These are phyloP conservation scores for Cavia aperea DNA, from an alignment of 2,113 vertebrate genomes.

Conservation along the genomic window DNA sequence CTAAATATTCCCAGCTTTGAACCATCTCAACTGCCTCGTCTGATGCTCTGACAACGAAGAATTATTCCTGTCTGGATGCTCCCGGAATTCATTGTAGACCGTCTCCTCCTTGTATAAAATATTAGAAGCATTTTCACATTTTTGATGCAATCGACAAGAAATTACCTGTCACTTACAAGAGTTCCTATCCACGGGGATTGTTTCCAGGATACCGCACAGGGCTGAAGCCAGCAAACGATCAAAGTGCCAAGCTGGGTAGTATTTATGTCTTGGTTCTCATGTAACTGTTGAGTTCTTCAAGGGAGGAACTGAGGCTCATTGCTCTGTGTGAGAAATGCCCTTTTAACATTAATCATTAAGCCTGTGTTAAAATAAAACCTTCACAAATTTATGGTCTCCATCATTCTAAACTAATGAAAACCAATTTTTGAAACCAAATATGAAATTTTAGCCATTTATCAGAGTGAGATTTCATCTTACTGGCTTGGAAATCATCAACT, in stretches of 20 bases:
- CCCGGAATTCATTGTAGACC: neutral
- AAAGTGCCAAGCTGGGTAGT: neutral
- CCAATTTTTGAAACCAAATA: slow-evolving; percentile 21
- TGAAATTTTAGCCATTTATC: neutral
- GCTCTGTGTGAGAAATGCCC: neutral
- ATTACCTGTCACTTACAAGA: neutral
- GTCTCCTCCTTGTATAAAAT: neutral
- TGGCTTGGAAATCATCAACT: neutral
- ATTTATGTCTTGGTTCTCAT: neutral
- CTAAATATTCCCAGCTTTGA: neutral
- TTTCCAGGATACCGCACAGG: neutral
- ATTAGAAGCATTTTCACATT: neutral
- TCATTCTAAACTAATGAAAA: neutral
- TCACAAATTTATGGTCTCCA: neutral
- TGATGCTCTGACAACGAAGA: neutral
- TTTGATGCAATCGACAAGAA: neutral
- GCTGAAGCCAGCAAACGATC: neutral
- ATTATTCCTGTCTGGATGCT: neutral
- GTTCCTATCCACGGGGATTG: too few species aligned
- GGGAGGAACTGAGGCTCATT: neutral
- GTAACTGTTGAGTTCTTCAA: neutral
- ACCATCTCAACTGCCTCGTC: neutral
- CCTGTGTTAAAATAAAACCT: slow-evolving; percentile 25
- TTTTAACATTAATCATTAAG: neutral
- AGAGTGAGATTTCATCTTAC: neutral